Percentiles rank a stretch among this genome's conserved stretches.
phyloP scores from a whole-genome alignment of 2,113 vertebrate species.

The rabbit (Oryctolagus cuniculus) region DNA sequence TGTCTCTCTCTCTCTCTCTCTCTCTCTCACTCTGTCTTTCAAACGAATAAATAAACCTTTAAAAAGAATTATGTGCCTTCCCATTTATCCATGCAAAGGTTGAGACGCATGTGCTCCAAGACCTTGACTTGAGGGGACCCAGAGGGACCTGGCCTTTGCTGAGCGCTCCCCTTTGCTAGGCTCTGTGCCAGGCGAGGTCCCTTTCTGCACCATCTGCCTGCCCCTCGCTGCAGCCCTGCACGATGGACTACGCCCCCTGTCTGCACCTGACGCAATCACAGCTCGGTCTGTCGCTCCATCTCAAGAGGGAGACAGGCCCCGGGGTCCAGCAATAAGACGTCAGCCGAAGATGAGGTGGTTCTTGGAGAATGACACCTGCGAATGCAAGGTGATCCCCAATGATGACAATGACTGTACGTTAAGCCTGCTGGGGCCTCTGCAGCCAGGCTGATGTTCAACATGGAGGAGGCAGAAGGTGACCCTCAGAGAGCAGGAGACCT shows the following conservation, averaged over 20 bases:
- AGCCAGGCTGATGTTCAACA: not conserved
- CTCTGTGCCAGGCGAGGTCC: not conserved
- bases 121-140: not conserved
- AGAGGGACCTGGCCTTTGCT: not conserved
- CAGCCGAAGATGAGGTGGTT: not conserved
- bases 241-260: not conserved
- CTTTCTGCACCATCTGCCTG: too few species aligned
- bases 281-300: not conserved
- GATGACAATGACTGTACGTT: not conserved
- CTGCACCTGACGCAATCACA: not conserved
- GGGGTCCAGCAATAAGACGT: not conserved
- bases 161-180: not conserved
- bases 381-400: not conserved
- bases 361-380: not conserved
- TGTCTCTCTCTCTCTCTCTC: too few species aligned
- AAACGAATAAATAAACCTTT: too few species aligned
- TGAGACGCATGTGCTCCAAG: not conserved
- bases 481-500: not conserved
- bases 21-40: too few species aligned
- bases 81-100: not conserved
- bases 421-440: not conserved
- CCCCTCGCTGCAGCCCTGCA: not conserved
- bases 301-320: rapidly evolving
- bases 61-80: not conserved
- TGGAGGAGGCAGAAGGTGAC: not conserved